These are phyloP conservation scores for Microtus pennsylvanicus DNA, from an alignment of 2,113 vertebrate genomes.

Conservation along the genomic window DNA sequence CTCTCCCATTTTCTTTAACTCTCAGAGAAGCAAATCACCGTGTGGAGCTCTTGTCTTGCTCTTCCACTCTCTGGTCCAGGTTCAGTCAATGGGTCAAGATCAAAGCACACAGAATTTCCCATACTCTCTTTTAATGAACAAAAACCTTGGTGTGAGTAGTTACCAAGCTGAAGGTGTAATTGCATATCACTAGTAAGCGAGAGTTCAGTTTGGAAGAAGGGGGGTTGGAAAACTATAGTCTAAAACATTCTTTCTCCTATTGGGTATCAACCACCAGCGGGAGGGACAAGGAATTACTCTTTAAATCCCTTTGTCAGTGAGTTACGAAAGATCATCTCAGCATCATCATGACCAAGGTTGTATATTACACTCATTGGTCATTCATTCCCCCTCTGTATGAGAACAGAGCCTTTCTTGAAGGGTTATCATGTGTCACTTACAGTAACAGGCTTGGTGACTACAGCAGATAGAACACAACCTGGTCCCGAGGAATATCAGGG, in stretches of 20 bases:
- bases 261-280: neutral
- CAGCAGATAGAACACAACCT: neutral
- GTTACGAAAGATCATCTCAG: conserved; percentile 41
- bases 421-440: neutral
- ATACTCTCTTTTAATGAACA: conserved; percentile 3
- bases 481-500: neutral
- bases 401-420: conserved; percentile 14
- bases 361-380: neutral
- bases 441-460: neutral
- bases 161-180: neutral
- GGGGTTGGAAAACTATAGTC: neutral
- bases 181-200: neutral
- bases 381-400: neutral
- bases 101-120: neutral
- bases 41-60: neutral
- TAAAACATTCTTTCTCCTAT: neutral
- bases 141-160: neutral
- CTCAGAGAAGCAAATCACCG: neutral
- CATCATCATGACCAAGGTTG: conserved; percentile 31
- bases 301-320: conserved; percentile 63
- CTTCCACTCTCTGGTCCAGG: neutral
- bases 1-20: neutral
- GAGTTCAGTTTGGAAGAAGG: conserved; percentile 42
- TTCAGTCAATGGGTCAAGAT: neutral
- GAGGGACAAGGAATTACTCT: neutral